Conservation (phyloP, 2,797 vertebrate species). For the Pangasius macronema region DNA sequence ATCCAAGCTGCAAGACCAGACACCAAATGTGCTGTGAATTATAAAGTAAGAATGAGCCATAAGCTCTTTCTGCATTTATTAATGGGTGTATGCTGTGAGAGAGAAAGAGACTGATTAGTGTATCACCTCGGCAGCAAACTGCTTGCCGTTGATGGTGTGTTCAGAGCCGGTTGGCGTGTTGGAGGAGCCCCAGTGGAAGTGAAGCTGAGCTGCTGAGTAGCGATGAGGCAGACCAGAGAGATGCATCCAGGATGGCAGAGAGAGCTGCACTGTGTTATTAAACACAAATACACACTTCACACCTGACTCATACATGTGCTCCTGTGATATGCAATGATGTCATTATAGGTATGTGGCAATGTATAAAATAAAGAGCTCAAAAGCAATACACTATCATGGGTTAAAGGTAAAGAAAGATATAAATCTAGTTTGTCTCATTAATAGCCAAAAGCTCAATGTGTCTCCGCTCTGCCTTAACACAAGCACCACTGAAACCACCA, state of each 20-base stretch:
- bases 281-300: conserved; percentile 20
- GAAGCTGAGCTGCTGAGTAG: conserved; percentile 89
- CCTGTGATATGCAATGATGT: neutral
- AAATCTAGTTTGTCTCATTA: neutral
- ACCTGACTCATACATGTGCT: neutral
- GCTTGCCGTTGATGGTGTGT: conserved; percentile 82
- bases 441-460: neutral
- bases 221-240: conserved; percentile 79
- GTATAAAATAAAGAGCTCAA: neutral
- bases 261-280: conserved; percentile 83
- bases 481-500: neutral
- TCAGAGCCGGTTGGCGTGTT: conserved; percentile 83
- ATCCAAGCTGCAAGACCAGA: conserved; percentile 43
- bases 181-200: conserved; percentile 91
- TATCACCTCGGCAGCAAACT: conserved; percentile 90
- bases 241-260: conserved; percentile 80
- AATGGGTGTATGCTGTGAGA: neutral
- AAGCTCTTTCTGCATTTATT: neutral
- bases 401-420: neutral
- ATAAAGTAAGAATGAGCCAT: neutral
- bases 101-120: neutral
- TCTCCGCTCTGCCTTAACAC: neutral
- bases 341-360: neutral
- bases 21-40: conserved; percentile 32
- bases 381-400: neutral